Evolutionary conservation across 2,113 vertebrate genomes (phyloP).

Genomic region (Tringa solitaria): DNA sequence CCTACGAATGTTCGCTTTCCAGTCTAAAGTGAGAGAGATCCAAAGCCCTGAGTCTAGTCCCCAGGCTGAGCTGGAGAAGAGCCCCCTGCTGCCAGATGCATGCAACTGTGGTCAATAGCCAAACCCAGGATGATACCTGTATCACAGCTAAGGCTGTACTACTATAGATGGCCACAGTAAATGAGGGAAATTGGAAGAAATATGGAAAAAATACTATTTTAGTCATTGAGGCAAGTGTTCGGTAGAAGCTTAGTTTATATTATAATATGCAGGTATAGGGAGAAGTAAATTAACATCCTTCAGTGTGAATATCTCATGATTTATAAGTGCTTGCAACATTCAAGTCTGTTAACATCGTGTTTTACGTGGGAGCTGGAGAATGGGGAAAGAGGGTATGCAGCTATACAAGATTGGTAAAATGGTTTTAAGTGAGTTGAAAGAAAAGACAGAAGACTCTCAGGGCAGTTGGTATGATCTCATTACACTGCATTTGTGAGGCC

Average conservation of each 20-base stretch:
- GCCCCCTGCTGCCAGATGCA: not conserved
- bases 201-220: not conserved
- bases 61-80: not conserved
- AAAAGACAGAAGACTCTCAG: not conserved
- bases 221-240: not conserved
- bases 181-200: not conserved
- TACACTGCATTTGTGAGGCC: not conserved
- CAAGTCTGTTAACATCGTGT: not conserved
- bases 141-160: not conserved
- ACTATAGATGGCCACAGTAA: not conserved
- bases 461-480: not conserved
- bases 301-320: not conserved
- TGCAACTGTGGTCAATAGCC: not conserved
- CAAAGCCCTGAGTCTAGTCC: not conserved
- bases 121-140: not conserved
- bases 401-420: not conserved
- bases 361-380: not conserved
- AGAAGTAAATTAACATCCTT: not conserved
- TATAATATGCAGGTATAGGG: not conserved
- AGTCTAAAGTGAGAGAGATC: fast-evolving
- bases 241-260: not conserved
- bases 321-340: not conserved
- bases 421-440: not conserved
- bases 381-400: not conserved
- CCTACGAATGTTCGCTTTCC: fast-evolving